These are phyloP conservation scores for Plebejus anna DNA, from an alignment of 2,888 invertebrate species.

Conservation along the genomic window DNA sequence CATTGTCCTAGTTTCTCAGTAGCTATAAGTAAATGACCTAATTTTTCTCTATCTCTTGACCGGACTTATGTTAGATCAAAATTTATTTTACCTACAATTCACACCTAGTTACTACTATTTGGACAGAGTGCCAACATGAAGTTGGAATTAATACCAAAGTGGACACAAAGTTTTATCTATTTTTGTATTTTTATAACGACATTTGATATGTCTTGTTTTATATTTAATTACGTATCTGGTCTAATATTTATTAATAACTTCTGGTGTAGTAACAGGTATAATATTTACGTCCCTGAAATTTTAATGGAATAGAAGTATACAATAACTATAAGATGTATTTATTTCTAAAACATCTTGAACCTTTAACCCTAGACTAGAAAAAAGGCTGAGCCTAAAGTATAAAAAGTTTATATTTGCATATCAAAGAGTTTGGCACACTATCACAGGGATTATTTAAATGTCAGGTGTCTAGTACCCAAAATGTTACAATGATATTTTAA, in stretches of 20 bases:
- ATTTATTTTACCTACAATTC: neutral
- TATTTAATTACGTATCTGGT: neutral
- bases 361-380: neutral
- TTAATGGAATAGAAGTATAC: neutral
- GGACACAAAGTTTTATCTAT: neutral
- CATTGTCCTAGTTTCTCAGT: too few relatives aligned
- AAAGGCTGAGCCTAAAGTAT: neutral
- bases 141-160: neutral
- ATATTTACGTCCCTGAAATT: neutral
- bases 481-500: neutral
- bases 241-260: neutral
- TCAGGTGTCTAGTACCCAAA: neutral
- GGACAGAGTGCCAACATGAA: neutral
- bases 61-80: neutral
- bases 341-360: neutral
- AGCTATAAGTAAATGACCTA: neutral
- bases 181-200: too few relatives aligned
- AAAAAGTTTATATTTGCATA: constrained; percentile 1
- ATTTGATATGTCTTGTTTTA: constrained; percentile 3
- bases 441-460: constrained; percentile 13
- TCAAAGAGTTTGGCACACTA: constrained; percentile 23
- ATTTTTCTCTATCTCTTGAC: neutral
- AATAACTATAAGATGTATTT: neutral
- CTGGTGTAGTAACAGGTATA: neutral
- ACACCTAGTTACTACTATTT: neutral